Evolutionary conservation across 2,113 vertebrate genomes (phyloP), one percentile per base, ranked within the genome.

Genomic region (Chionis minor): DNA sequence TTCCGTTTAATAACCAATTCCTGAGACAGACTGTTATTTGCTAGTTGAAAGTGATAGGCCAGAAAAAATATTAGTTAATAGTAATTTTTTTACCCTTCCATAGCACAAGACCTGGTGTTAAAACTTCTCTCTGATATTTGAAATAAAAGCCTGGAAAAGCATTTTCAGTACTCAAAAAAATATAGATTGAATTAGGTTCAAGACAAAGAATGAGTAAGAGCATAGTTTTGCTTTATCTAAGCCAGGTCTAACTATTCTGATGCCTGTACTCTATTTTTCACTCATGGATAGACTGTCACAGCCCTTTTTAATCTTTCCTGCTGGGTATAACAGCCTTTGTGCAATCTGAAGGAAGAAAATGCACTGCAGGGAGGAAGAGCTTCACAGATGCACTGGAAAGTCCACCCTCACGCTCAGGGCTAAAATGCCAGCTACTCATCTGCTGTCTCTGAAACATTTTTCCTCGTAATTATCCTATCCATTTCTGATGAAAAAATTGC

Each of bases 291-390:
- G 56, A 75, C 79, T 85, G 44, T 21, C 91, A 65, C 77, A 78
- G 49, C 8, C 38, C 47, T 71, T 95, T 95, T 88, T 84, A 52
- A 79, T 92, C n/a, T 92, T 81, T 88, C 72, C 80, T 86, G 65
- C 40, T 84, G 52, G 7, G 17, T 69, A 22, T 28, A 92, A 58
- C 49, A 49, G 23, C 40, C 66, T 66, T n/a, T 47, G 54, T 83
- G 51, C 45, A 90, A 55, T 56, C 51, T 42, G 66, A 92, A 91
- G 61, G 69, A 54, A 82, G 27, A 79, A 96, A 92, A 78, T 49
- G 49, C n/a, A 30, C 70, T 79, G 86, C 77, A 87, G 88, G 78
- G 73, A 80, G 33, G 55, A 88, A 95, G 42, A 78, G 33, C 42
- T 93, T 90, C 38, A 66, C 47, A 74, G 49, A 71, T 47, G 18